phyloP scores from a whole-genome alignment of 2,797 vertebrate genomes.

The Semaprochilodus insignis region DNA sequence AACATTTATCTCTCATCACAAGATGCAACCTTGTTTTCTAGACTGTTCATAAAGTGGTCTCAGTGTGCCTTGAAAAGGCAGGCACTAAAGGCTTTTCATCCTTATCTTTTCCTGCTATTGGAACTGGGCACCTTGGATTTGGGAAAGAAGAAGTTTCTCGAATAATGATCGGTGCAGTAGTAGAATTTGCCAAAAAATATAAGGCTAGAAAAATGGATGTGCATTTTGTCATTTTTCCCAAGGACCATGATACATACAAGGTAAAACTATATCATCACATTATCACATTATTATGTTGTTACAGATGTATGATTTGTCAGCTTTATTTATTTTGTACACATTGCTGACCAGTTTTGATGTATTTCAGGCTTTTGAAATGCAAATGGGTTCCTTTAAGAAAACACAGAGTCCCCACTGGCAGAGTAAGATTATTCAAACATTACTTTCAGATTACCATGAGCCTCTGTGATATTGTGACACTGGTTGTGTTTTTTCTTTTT shows the following conservation, averaged over 20 bases:
- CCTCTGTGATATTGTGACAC: not conserved
- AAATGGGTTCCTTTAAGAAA: not conserved
- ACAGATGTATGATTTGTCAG: no score
- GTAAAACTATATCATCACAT: slow-evolving; percentile 62
- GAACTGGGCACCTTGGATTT: slow-evolving; percentile 66
- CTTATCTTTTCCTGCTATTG: slow-evolving; percentile 84
- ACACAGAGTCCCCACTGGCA: not conserved
- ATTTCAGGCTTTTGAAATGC: slow-evolving; percentile 69
- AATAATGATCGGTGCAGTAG: slow-evolving; percentile 73
- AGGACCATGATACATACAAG: slow-evolving; percentile 55
- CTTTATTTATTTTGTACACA: not conserved
- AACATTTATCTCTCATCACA: not conserved
- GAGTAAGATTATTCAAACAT: slow-evolving; percentile 5
- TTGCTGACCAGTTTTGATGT: slow-evolving; percentile 1
- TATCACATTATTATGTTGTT: no score
- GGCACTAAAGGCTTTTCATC: fast-evolving
- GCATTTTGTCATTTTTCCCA: slow-evolving; percentile 78
- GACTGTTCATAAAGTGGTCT: slow-evolving; percentile 65
- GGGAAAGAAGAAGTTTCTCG: slow-evolving; percentile 44
- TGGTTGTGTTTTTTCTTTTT: no score
- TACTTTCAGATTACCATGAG: not conserved
- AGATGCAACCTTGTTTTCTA: slow-evolving; percentile 61
- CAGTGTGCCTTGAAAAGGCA: slow-evolving; percentile 58
- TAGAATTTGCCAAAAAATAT: slow-evolving; percentile 56
- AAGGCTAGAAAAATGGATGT: slow-evolving; percentile 57